Base-by-base conservation (phyloP, 2,888 invertebrate genomes). In the Muscina levida region DNA sequence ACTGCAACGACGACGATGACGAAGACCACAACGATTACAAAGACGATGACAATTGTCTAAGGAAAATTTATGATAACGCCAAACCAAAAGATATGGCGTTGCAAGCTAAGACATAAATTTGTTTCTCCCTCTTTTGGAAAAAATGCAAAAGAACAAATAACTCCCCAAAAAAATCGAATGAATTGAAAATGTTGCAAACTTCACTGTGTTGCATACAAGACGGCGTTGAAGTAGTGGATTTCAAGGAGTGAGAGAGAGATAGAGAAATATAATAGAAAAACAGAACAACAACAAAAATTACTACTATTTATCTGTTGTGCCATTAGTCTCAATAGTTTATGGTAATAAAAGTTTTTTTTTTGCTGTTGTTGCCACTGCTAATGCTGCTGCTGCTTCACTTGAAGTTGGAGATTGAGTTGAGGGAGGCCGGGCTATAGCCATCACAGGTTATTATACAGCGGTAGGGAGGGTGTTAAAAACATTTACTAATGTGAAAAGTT, bases 61-160 rank as follows among this genome's bases (percentile, higher is more conserved):
- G 48, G 53, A 59, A 78, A 74, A 74, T 78, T 78, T 78, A 78
- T 74, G 78, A 78, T 73, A 78, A 56, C 46, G 56, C 65, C 78
- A 62, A 62, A 31, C 31, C 78, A 73, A 73, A 31, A 48, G 22
- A n/a, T n/a, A n/a, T 48, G 53, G 53, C 59, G 48, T 48, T 24
- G 53, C 39, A 70, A 39, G 56, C 46, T 56, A 56, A 22, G 65
- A 73, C 73, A 78, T 78, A 73, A 73, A 78, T 78, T 78, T 73
- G 17, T 39, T 68, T n/a, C n/a, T n/a, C n/a, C n/a, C n/a, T n/a
- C n/a, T n/a, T n/a, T n/a, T n/a, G 42, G 22, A 53, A 56, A 13
- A 5, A 46, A 46, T 15, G 15, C 8, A 46, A 17, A 48, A 53
- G 71, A 72, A 72, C 65, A 57, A 56, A 31, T 59, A 67, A 6